Evolutionary conservation across 2,113 vertebrate species (phyloP).

Genomic region (Dromas ardeola): DNA sequence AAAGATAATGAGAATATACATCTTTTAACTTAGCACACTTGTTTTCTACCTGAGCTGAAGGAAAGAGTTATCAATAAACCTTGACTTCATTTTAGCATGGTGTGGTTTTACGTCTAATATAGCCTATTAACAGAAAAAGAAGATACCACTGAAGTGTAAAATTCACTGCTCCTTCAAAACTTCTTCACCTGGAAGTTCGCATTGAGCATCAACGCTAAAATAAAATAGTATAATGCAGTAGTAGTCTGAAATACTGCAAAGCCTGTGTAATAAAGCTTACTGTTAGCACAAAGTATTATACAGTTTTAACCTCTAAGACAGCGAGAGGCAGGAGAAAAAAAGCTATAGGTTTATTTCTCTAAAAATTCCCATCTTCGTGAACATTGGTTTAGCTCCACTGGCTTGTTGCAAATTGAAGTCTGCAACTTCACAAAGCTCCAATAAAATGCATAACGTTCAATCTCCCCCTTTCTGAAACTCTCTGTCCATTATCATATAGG

Average conservation of each 20-base stretch:
- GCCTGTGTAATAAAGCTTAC: not conserved
- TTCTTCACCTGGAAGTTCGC: not conserved
- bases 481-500: not conserved
- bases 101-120: not conserved
- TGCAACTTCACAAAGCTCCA: conserved; percentile 18
- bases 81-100: not conserved
- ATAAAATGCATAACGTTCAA: conserved; percentile 8
- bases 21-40: not conserved
- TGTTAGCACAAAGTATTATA: not conserved
- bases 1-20: not conserved
- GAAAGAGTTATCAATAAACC: not conserved
- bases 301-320: not conserved
- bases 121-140: not conserved
- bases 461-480: not conserved
- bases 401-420: conserved; percentile 12
- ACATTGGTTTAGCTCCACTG: conserved; percentile 2
- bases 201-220: not conserved
- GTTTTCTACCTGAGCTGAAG: not conserved
- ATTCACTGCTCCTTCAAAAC: not conserved
- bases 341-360: not conserved
- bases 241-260: not conserved
- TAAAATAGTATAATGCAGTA: not conserved
- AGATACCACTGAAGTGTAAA: not conserved
- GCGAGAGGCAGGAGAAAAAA: not conserved
- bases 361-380: not conserved